Evolutionary conservation across 2,797 vertebrate genomes (phyloP), one percentile per base, ranked within the genome.

Genomic region (Sorex maritimensis): DNA sequence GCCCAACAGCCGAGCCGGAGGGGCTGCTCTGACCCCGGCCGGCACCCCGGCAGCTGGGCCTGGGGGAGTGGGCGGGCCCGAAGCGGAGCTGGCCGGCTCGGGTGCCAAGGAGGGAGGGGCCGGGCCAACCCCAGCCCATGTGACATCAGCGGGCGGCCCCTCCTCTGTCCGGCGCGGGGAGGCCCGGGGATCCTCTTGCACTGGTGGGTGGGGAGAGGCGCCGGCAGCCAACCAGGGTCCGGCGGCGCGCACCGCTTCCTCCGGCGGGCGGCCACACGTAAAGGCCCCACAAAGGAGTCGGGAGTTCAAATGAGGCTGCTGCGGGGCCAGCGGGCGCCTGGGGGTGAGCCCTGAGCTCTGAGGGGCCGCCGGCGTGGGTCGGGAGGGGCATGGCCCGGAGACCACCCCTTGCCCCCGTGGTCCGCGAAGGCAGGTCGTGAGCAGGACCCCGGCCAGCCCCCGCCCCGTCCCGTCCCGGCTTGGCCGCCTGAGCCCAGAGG

Each of bases 301-400:
- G 94, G 95, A 97, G 98, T 98, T 98, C 98, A 98, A 97, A 95
- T 97, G 92, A 97, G 98, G 98, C 97, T 98, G 97, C 96, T 65
- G 38, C 26, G 26, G 93, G 73, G 24, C 58, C 17, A 6, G 58
- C 19, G 7, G 58, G 85, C 41, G 95, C 52, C 38, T 86, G 72
- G 85, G 38, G 92, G 95, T 86, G 95, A 96, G 94, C 65, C 93
- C 86, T 0, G 19, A 71, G 28, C 91, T 44, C 69, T 75, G 81
- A 88, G 72, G 81, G 46, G 86, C 73, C 15, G 79, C 94, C 65
- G 0, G 88, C 81, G 69, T 13, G 1, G 15, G 89, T 90, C 91
- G 65, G 44, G 19, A 75, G 12, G 75, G 71, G 49, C 73, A 87
- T 69, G 87, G 84, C 83, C 91, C 78, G 38, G 65, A 88, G 88